Conservation (phyloP, 35 echinoderm and acorn worm species). For the Eucidaris tribuloides region DNA sequence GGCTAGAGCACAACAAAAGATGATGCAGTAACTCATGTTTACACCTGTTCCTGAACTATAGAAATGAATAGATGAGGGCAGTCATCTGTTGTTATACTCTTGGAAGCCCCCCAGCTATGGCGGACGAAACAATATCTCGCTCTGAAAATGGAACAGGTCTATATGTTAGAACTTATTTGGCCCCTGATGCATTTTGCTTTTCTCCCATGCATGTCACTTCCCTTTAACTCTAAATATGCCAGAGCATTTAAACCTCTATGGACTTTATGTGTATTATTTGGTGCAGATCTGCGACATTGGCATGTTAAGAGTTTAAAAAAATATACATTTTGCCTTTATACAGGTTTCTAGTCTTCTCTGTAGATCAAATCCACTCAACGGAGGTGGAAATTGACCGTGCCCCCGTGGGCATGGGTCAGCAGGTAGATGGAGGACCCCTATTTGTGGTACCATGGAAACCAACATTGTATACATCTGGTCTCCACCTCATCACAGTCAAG, state of each 20-base stretch:
- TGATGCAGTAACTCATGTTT: too few species aligned
- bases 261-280: not conserved
- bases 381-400: constrained; percentile 63
- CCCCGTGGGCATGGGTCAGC: constrained; percentile 41
- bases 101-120: too few species aligned
- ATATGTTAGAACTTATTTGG: not conserved
- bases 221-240: too few species aligned
- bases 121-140: not conserved
- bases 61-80: too few species aligned
- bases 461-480: constrained; percentile 39
- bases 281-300: not conserved
- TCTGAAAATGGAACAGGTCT: too few species aligned
- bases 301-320: not conserved
- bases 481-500: constrained; percentile 75
- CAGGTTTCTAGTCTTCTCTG: constrained; percentile 92
- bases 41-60: too few species aligned
- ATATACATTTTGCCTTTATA: not conserved
- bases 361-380: constrained; percentile 46
- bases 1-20: too few species aligned
- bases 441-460: constrained; percentile 90
- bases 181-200: not conserved
- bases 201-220: too few species aligned
- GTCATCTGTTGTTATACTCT: too few species aligned
- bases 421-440: constrained; percentile 87
- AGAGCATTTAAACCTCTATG: not conserved